These are phyloP conservation scores for Axinella damicornis DNA, from an alignment of 37 sponge, comb jelly and placozoan species.

Conservation along the genomic window DNA sequence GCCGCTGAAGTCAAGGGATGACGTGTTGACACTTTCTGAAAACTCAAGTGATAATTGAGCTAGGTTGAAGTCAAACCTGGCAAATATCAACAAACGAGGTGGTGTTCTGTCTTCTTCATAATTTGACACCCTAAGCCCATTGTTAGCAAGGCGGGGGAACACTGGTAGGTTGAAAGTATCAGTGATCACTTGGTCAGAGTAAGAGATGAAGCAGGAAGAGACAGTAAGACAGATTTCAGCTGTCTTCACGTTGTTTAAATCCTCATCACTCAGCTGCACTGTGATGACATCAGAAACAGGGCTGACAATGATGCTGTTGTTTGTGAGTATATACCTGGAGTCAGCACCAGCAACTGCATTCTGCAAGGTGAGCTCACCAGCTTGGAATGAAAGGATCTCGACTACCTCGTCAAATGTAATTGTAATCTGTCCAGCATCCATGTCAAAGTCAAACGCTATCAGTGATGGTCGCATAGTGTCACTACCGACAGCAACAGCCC, in stretches of 20 bases:
- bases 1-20: conserved; percentile 61
- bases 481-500: conserved; percentile 35
- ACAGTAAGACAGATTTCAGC: conserved; percentile 36
- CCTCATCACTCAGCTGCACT: conserved; percentile 59
- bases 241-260: conserved; percentile 71
- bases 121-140: conserved; percentile 51
- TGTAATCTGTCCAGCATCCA: conserved; percentile 62
- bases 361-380: conserved; percentile 72
- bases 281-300: conserved; percentile 43
- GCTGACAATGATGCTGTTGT: conserved; percentile 30
- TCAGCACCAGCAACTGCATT: conserved; percentile 24
- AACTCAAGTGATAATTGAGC: conserved; percentile 73
- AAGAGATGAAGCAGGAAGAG: conserved; percentile 68
- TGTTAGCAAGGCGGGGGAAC: conserved; percentile 27
- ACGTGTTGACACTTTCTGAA: conserved; percentile 80
- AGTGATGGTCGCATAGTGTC: conserved; percentile 73
- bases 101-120: conserved; percentile 68
- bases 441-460: conserved; percentile 68
- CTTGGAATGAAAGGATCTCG: conserved; percentile 44
- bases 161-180: conserved; percentile 59
- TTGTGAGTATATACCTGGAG: conserved; percentile 27
- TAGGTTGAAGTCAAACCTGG: conserved; percentile 67
- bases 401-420: conserved; percentile 86
- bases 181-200: conserved; percentile 49
- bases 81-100: conserved; percentile 75